Percentiles rank a stretch among this genome's conserved stretches.
Evolutionary conservation across 2,113 vertebrate genomes (phyloP).

Genomic region (Gopherus flavomarginatus): DNA sequence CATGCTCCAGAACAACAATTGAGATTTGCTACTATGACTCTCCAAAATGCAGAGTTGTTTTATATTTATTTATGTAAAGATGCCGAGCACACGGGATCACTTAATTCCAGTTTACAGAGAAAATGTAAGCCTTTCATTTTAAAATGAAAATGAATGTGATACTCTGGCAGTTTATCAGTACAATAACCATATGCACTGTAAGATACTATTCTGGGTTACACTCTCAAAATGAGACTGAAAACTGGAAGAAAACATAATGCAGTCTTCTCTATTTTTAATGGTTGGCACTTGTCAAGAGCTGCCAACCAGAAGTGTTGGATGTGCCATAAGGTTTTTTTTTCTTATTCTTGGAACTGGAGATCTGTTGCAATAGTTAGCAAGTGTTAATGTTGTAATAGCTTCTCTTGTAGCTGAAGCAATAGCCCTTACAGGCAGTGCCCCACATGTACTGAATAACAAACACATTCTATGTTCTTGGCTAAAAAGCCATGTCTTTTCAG

Average conservation of each 20-base stretch:
- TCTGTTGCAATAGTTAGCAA: not conserved
- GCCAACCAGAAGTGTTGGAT: not conserved
- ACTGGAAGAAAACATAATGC: not conserved
- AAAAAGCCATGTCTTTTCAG: not conserved
- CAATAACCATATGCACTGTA: not conserved
- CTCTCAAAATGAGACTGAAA: not conserved
- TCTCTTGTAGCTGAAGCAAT: not conserved
- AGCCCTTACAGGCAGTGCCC: not conserved
- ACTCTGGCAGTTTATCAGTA: not conserved
- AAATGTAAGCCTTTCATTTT: not conserved
- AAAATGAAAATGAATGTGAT: not conserved
- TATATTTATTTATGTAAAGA: not conserved
- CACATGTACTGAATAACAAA: not conserved
- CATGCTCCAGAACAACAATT: conserved; percentile 5
- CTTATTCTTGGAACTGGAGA: not conserved
- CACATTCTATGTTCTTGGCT: not conserved
- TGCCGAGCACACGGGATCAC: not conserved
- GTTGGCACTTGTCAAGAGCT: not conserved
- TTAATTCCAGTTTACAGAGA: not conserved
- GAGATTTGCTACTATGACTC: not conserved
- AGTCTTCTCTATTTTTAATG: not conserved
- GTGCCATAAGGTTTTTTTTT: not conserved
- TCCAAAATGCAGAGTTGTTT: not conserved
- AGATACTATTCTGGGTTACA: rapidly evolving
- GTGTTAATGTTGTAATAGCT: not conserved